These are phyloP conservation scores for Herminia tarsipennalis DNA, from an alignment of 2,888 invertebrate species.

Conservation along the genomic window DNA sequence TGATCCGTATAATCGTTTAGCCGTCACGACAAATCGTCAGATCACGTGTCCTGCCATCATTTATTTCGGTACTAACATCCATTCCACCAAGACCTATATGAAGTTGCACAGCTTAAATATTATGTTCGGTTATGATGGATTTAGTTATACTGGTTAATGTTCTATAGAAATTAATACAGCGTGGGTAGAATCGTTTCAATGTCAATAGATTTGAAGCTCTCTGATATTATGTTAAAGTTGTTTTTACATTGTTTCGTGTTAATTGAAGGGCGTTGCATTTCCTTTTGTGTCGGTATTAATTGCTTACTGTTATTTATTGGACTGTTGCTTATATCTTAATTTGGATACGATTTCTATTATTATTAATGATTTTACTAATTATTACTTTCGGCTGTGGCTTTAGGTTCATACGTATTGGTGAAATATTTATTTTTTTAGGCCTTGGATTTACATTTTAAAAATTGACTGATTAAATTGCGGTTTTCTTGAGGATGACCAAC, in stretches of 20 bases:
- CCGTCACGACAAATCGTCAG: conserved; percentile 77
- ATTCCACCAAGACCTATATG: conserved; percentile 11
- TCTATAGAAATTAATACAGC: conserved; percentile 49
- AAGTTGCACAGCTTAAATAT: conserved; percentile 4
- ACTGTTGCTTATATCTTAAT: conserved; percentile 54
- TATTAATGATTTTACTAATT: conserved; percentile 40
- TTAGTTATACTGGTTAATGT: conserved; percentile 43
- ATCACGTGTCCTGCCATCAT: conserved; percentile 77
- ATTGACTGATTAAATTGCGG: too few relatives aligned
- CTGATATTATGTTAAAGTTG: conserved; percentile 24
- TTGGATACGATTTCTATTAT: conserved; percentile 41
- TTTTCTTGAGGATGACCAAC: too few relatives aligned
- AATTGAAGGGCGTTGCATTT: conserved; percentile 56
- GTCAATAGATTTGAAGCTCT: conserved; percentile 40
- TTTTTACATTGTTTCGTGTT: conserved; percentile 23
- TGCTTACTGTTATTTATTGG: conserved; percentile 58
- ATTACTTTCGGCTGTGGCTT: conserved; percentile 13
- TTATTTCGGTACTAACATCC: conserved; percentile 56
- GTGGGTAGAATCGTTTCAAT: conserved; percentile 38
- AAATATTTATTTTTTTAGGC: background rate
- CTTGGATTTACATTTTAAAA: background rate
- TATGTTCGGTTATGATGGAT: conserved; percentile 24
- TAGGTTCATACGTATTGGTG: background rate
- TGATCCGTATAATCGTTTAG: conserved; percentile 76
- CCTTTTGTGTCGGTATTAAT: conserved; percentile 62